Evolutionary conservation across 2,113 vertebrate genomes (phyloP), one percentile per base, ranked within the genome.

Genomic region (Oophaga pumilio): DNA sequence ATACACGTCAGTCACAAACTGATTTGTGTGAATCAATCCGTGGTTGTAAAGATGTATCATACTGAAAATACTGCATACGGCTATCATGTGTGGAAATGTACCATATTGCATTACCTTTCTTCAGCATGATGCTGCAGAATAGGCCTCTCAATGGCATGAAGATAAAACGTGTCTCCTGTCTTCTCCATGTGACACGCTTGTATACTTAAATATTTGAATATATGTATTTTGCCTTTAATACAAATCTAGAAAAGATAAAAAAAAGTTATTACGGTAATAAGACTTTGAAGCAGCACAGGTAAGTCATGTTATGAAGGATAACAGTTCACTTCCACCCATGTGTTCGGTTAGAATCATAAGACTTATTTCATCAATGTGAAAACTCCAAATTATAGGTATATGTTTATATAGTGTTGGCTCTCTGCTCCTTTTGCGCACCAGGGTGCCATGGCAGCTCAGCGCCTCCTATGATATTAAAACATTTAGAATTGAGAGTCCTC

Each of bases 141-240:
- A 66, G 97, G 95, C 11, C 94, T 92, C 76, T 98, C 97, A 76
- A 97, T 96, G 43, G 94, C 91, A 4, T 96, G 97, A 90, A 97
- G 95, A 91, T 97, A 98, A 6, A 97, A 94, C 0, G 95, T 94
- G 68, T 98, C 97, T 0, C 94, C 87, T 90, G 97, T 95, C 94
- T 98, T 99, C 76, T 95, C 95, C 52, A 96, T 96, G 89, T 97
- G 97, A 93, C 97, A 99, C 0, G 97, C 96, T 87, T 99, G 97
- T 57, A 98, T 96, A 89, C 93, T 95, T 92, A 99, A 94, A 71
- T 98, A 99, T 90, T 99, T 99, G 91, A 99, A 99, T 92, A 99
- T 98, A 93, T 99, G 98, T 87, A 98, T 96, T 92, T 96, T 98
- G 2, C 97, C 98, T 91, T 97, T 98, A 53, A 97, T 96, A 90